A percentile compares a stretch with the other conserved stretches of the same genome.
Conservation (phyloP, 2,888 invertebrate species). For the Patella ulyssiponensis region DNA sequence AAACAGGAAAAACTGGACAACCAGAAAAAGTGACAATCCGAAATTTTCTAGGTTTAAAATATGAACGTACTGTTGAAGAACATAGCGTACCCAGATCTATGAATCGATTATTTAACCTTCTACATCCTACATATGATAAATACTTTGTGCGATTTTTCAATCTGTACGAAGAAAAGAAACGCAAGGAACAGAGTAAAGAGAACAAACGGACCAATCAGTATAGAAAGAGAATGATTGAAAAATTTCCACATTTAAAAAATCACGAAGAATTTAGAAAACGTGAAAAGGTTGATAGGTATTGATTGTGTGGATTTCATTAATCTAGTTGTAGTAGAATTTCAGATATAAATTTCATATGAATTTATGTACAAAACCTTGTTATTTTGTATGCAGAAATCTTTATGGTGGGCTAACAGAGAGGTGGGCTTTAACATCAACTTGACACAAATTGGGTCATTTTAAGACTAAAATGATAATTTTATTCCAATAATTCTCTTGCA, state of each 20-base stretch:
- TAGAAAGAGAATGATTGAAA: constrained; percentile 23
- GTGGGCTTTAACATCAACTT: too few species aligned
- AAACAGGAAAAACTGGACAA: constrained; percentile 73
- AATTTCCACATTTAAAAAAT: constrained; percentile 43
- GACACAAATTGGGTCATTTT: too few species aligned
- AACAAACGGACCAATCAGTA: neutral
- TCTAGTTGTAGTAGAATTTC: too few species aligned
- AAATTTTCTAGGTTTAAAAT: constrained; percentile 56
- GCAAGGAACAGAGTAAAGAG: constrained; percentile 19
- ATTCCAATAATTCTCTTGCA: too few species aligned
- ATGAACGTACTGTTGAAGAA: constrained; percentile 40
- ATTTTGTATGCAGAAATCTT: too few species aligned
- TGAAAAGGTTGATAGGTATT: too few species aligned
- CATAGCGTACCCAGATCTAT: constrained; percentile 47
- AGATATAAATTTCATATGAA: too few species aligned
- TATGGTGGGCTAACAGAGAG: too few species aligned
- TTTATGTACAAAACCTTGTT: too few species aligned
- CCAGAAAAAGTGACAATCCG: constrained; percentile 39
- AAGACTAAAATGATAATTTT: too few species aligned
- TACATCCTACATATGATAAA: constrained; percentile 35
- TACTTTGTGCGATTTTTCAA: constrained; percentile 42
- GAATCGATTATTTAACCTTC: constrained; percentile 41
- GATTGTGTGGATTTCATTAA: too few species aligned
- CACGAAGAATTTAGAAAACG: constrained; percentile 12
- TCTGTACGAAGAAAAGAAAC: constrained; percentile 50